A percentile compares a stretch with the other conserved stretches of the same genome.
Conservation (phyloP, 2,797 vertebrate species). For the Coilia nasus region DNA sequence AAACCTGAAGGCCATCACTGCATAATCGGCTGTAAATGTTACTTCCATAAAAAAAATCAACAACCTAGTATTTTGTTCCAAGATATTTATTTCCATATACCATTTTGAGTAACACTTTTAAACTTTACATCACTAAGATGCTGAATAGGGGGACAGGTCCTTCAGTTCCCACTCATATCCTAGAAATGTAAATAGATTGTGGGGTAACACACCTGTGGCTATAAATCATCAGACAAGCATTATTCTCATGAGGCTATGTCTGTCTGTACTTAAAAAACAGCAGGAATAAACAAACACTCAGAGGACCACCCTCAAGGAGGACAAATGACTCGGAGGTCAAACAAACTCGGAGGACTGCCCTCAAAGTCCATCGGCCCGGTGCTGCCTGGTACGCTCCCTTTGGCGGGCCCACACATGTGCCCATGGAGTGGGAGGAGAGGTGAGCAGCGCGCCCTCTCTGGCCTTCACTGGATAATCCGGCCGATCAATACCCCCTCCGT, state of each 20-base stretch:
- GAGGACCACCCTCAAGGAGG: no score
- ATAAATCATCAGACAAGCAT: background rate
- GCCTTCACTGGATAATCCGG: background rate
- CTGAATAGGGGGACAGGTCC: background rate
- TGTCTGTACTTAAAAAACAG: background rate
- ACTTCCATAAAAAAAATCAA: background rate
- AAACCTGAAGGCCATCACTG: conserved; percentile 4
- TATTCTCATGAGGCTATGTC: background rate
- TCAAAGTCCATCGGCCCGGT: no score
- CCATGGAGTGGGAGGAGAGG: background rate
- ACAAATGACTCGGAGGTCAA: no score
- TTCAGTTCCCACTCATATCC: no score
- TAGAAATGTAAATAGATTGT: background rate
- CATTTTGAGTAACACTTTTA: no score
- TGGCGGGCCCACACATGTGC: background rate
- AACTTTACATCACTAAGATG: background rate
- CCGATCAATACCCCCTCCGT: background rate
- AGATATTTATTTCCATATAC: background rate
- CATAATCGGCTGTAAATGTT: conserved; percentile 6
- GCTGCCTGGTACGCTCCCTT: background rate
- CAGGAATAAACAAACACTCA: background rate
- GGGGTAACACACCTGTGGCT: background rate
- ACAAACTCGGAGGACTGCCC: no score
- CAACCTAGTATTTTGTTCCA: background rate
- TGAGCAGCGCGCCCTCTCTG: background rate